Percentiles rank a stretch among this genome's conserved stretches.
Evolutionary conservation across 1,140 invertebrate species (phyloP).

Genomic region (Calycopis cecrops): DNA sequence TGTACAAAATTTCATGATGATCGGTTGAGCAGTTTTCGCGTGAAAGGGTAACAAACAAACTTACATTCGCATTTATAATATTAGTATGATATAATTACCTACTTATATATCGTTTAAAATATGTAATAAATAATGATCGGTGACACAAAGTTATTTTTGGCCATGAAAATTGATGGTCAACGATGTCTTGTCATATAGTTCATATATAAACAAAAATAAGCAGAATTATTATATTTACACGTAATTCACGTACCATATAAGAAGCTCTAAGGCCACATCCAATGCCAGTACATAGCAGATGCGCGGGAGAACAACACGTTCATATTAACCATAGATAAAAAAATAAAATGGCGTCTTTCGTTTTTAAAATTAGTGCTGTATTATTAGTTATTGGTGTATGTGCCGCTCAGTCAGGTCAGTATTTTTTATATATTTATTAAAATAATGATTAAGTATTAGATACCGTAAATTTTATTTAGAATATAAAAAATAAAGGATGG

Average conservation of each 20-base stretch:
- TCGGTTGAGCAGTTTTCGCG: too few relatives aligned
- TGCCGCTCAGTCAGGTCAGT: background rate
- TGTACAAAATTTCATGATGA: too few relatives aligned
- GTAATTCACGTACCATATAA: constrained; percentile 5
- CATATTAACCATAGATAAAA: background rate
- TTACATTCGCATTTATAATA: too few relatives aligned
- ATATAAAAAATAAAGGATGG: too few relatives aligned
- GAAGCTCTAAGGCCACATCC: constrained; percentile 1
- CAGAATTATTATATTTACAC: constrained; percentile 3
- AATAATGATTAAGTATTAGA: too few relatives aligned
- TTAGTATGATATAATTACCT: too few relatives aligned
- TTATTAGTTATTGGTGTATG: background rate
- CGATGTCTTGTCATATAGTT: background rate
- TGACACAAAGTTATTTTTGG: background rate
- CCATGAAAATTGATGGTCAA: background rate
- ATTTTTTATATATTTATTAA: background rate
- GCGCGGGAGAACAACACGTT: background rate
- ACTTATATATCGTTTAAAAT: too few relatives aligned
- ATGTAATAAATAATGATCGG: too few relatives aligned
- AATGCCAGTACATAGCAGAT: background rate
- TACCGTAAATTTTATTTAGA: too few relatives aligned
- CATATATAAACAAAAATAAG: background rate
- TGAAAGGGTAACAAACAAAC: too few relatives aligned
- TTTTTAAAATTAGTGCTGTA: constrained; percentile 5
- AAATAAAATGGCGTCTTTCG: constrained; percentile 1